phyloP scores from a whole-genome alignment of 2,797 vertebrate genomes.

The Sebastes iracundus region DNA sequence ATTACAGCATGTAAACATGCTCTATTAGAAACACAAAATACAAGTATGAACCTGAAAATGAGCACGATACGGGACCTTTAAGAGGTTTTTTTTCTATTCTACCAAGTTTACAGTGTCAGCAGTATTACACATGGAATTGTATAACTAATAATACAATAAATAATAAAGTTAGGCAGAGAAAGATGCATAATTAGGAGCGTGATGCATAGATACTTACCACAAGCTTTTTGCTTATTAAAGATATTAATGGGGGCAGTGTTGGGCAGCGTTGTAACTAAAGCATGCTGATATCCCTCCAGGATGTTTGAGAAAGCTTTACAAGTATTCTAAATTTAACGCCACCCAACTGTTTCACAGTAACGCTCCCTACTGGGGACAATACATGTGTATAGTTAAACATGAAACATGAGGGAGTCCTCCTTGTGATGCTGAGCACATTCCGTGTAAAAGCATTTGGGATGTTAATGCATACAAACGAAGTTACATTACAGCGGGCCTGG shows the following conservation, averaged over 20 bases:
- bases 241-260: not conserved
- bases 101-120: not conserved
- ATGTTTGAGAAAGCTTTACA: not conserved
- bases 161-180: not conserved
- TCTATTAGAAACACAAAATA: too few relatives aligned
- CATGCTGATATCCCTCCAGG: not conserved
- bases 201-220: not conserved
- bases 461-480: constrained; percentile 21
- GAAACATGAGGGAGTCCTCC: not conserved
- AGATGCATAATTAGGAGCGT: not conserved
- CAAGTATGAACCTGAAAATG: too few relatives aligned
- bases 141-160: not conserved
- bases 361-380: not conserved
- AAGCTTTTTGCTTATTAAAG: not conserved
- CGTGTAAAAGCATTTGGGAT: not conserved
- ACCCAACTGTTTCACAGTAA: not conserved
- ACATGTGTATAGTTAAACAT: not conserved
- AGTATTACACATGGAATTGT: not conserved
- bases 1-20: too few relatives aligned
- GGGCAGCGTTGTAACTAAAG: not conserved
- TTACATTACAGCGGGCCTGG: not conserved
- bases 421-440: constrained; percentile 7
- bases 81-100: not conserved
- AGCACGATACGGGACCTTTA: too few relatives aligned
- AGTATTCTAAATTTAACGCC: not conserved